These are phyloP conservation scores for Ramphastos sulfuratus DNA, from an alignment of 2,113 vertebrate species.

Conservation along the genomic window DNA sequence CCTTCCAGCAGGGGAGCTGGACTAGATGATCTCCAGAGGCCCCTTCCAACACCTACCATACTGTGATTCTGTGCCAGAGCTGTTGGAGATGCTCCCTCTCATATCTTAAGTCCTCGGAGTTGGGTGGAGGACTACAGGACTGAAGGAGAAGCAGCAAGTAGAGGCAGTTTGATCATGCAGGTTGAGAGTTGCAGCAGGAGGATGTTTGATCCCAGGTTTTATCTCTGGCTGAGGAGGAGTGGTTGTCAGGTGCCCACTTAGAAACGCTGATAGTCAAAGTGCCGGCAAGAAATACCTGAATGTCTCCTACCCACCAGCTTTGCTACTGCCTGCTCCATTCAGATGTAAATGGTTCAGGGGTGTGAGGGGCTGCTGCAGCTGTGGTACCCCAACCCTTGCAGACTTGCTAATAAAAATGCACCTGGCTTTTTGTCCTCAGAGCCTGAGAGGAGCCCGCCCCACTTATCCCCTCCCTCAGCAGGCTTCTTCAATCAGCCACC, in stretches of 20 bases:
- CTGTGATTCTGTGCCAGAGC: background rate
- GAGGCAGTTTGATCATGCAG: background rate
- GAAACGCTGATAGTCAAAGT: background rate
- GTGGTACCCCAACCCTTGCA: accelerated
- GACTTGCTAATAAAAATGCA: background rate
- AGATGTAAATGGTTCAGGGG: background rate
- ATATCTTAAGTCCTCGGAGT: background rate
- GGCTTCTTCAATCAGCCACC: background rate
- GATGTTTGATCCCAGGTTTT: background rate
- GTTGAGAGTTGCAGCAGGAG: background rate
- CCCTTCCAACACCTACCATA: background rate
- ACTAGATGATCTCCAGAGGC: background rate
- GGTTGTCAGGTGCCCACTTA: background rate
- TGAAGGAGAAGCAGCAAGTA: background rate
- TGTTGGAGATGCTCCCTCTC: background rate
- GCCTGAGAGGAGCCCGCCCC: background rate
- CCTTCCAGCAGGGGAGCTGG: background rate
- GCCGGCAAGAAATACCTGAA: background rate
- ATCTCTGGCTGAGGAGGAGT: background rate
- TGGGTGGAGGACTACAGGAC: background rate
- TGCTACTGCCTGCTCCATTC: background rate
- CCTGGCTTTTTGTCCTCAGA: background rate
- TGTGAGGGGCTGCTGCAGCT: background rate
- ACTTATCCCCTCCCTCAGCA: background rate
- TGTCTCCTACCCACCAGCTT: background rate